These are phyloP conservation scores for Epinotia ramella DNA, from an alignment of 2,888 invertebrate species.

Conservation along the genomic window DNA sequence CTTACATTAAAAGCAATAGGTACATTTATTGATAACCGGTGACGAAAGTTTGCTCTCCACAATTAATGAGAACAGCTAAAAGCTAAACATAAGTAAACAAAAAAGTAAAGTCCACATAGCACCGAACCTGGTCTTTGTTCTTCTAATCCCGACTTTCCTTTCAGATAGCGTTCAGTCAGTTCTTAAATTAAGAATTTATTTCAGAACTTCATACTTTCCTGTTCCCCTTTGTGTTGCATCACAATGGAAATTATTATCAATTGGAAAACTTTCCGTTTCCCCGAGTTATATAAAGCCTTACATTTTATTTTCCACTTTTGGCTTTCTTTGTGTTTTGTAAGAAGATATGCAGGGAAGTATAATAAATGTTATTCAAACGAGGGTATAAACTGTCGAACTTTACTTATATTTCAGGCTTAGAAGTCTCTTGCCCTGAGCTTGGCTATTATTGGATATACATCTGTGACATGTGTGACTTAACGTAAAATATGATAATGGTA, in stretches of 20 bases:
- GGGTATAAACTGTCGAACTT: conserved; percentile 39
- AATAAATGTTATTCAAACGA: conserved; percentile 46
- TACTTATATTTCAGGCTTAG: conserved; percentile 33
- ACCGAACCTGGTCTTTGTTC: conserved; percentile 73
- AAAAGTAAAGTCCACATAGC: conserved; percentile 66
- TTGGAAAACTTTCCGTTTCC: conserved; percentile 79
- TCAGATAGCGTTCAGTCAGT: conserved; percentile 80
- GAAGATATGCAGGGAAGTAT: conserved; percentile 51
- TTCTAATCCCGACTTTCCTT: conserved; percentile 79
- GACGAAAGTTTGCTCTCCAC: too few species aligned
- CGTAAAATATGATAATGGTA: background rate
- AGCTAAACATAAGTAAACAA: conserved; percentile 72
- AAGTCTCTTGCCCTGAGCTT: conserved; percentile 5
- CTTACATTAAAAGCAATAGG: background rate
- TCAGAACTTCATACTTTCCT: conserved; percentile 81
- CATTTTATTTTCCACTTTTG: conserved; percentile 75
- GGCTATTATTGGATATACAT: conserved; percentile 16
- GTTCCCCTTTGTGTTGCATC: conserved; percentile 79
- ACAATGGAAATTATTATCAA: conserved; percentile 83
- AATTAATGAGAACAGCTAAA: background rate
- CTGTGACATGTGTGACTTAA: background rate
- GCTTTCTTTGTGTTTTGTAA: conserved; percentile 65
- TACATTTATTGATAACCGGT: background rate
- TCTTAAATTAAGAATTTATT: conserved; percentile 83
- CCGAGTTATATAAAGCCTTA: conserved; percentile 73